Evolutionary conservation across 2,888 invertebrate species (phyloP).

Genomic region (Drosophila kuntzei): DNA sequence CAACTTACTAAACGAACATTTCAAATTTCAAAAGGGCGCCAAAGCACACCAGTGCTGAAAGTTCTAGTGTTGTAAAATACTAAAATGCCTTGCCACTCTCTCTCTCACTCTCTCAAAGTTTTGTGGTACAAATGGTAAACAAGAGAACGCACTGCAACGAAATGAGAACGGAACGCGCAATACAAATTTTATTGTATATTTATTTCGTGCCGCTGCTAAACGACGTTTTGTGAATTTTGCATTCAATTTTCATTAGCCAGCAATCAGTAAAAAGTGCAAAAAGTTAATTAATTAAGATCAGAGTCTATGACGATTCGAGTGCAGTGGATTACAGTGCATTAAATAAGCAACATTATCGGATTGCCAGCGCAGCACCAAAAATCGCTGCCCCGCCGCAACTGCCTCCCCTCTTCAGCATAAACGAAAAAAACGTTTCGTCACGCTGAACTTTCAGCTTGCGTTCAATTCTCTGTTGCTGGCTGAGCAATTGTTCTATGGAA

Average conservation of each 20-base stretch:
- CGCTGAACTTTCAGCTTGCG: constrained; percentile 60
- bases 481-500: constrained; percentile 40
- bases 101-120: constrained; percentile 10
- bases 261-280: constrained; percentile 44
- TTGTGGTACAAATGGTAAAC: constrained; percentile 55
- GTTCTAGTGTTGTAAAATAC: constrained; percentile 40
- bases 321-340: constrained; percentile 41
- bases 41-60: constrained; percentile 13
- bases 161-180: constrained; percentile 56
- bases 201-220: constrained; percentile 66
- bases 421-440: constrained; percentile 67
- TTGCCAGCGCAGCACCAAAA: constrained; percentile 45
- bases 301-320: constrained; percentile 25
- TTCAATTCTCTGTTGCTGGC: constrained; percentile 23
- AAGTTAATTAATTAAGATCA: constrained; percentile 50
- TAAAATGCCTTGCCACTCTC: neutral
- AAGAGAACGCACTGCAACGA: constrained; percentile 40
- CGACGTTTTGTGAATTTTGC: constrained; percentile 52
- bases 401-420: constrained; percentile 10
- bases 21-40: constrained; percentile 11
- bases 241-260: constrained; percentile 47
- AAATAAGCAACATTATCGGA: constrained; percentile 23
- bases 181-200: constrained; percentile 64
- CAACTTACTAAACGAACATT: neutral
- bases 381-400: neutral